These are phyloP conservation scores for Mantis religiosa DNA, from an alignment of 2,888 invertebrate species.

Conservation along the genomic window DNA sequence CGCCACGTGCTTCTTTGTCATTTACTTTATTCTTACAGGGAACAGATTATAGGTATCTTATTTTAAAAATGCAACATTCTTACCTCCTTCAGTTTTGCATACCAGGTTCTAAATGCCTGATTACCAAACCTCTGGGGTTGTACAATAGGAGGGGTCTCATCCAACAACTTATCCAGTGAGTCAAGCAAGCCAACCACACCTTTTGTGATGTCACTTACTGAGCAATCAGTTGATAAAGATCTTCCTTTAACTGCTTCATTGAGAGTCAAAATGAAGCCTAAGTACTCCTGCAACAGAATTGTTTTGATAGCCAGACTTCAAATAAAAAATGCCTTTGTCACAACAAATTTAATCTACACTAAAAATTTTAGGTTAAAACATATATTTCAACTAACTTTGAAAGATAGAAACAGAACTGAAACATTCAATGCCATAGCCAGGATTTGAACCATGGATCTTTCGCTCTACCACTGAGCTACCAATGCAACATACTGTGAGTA, in stretches of 20 bases:
- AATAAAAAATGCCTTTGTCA: no score
- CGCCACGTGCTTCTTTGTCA: no score
- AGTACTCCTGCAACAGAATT: slow-evolving; percentile 58
- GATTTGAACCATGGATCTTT: no score
- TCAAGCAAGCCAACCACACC: slow-evolving; percentile 65
- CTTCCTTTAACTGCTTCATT: slow-evolving; percentile 83
- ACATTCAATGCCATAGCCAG: no score
- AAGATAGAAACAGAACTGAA: no score
- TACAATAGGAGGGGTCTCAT: slow-evolving; percentile 80
- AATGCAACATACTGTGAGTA: no score
- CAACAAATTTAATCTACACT: no score
- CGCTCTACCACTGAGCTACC: no score
- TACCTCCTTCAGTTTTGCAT: slow-evolving; percentile 62
- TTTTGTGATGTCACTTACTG: slow-evolving; percentile 56
- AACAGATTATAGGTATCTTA: neutral
- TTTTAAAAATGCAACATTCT: slow-evolving; percentile 1
- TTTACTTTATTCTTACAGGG: no score
- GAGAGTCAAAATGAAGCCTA: slow-evolving; percentile 82
- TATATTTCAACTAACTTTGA: no score
- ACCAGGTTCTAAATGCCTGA: slow-evolving; percentile 83
- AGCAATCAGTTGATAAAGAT: slow-evolving; percentile 60
- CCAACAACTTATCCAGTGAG: slow-evolving; percentile 66
- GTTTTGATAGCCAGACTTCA: no score
- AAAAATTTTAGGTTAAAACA: no score
- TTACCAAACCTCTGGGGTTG: slow-evolving; percentile 98